A percentile compares a stretch with the other conserved stretches of the same genome.
Evolutionary conservation across 2,797 vertebrate species (phyloP).

Genomic region (Todus mexicanus): DNA sequence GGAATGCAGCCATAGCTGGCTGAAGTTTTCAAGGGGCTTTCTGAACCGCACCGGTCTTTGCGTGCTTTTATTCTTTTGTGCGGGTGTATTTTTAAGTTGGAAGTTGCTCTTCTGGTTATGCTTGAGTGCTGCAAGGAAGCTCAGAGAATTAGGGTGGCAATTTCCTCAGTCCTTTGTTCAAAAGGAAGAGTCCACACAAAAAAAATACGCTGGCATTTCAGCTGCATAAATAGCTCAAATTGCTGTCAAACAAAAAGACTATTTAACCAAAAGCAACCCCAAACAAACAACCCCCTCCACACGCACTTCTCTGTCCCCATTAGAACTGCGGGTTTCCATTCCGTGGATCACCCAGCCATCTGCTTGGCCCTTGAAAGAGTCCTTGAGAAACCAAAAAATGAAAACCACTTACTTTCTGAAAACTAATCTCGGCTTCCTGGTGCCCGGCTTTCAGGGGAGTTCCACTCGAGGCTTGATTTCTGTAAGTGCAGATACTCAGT

Average conservation of each 20-base stretch:
- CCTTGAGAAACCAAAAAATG: conserved; percentile 52
- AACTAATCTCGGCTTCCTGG: conserved; percentile 43
- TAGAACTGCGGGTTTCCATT: conserved; percentile 14
- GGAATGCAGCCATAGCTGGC: not conserved
- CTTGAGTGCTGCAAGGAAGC: conserved; percentile 4
- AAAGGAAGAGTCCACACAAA: not conserved
- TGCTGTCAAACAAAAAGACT: conserved; percentile 36
- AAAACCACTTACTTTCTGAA: conserved; percentile 59
- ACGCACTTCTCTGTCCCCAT: not conserved
- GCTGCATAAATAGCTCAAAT: conserved; percentile 23
- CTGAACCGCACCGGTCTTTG: not conserved
- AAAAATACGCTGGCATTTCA: not conserved
- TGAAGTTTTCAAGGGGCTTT: not conserved
- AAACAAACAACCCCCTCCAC: not conserved
- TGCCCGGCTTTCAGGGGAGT: conserved; percentile 48
- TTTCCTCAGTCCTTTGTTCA: conserved; percentile 34
- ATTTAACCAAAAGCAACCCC: conserved; percentile 24
- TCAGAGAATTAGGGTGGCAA: conserved; percentile 1
- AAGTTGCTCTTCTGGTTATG: not conserved
- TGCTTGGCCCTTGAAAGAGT: conserved; percentile 48
- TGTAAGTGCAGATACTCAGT: conserved; percentile 36
- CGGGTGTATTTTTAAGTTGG: not conserved
- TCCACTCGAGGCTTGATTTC: conserved; percentile 50
- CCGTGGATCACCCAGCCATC: conserved; percentile 22
- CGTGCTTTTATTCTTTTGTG: not conserved